Percentiles rank a stretch among this genome's conserved stretches.
phyloP scores from a whole-genome alignment of 2,113 vertebrate species.

The Callospermophilus lateralis region DNA sequence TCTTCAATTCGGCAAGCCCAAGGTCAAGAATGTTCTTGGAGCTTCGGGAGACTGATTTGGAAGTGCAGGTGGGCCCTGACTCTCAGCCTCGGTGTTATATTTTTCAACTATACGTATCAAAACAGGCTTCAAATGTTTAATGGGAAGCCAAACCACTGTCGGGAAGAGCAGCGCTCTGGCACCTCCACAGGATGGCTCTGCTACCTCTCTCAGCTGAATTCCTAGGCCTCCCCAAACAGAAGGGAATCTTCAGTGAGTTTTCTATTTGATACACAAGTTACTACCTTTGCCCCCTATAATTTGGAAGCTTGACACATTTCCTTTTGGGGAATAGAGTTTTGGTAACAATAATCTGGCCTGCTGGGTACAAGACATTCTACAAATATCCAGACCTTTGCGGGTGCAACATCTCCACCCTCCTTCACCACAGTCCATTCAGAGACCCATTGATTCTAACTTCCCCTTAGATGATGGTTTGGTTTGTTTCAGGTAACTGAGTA shows the following conservation, averaged over 20 bases:
- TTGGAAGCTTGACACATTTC: background rate
- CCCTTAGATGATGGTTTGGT: background rate
- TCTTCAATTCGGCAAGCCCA: background rate
- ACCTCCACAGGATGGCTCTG: background rate
- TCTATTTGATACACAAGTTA: background rate
- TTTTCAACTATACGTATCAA: background rate
- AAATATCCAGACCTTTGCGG: background rate
- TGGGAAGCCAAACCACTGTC: background rate
- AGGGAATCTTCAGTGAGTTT: background rate
- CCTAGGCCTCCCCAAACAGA: background rate
- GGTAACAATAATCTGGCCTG: background rate
- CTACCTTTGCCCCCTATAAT: background rate
- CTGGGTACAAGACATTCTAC: background rate
- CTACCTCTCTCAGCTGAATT: background rate
- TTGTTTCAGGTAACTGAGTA: slow-evolving; percentile 2
- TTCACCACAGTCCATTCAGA: background rate
- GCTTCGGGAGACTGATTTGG: background rate
- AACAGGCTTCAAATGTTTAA: background rate
- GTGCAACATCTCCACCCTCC: too few relatives aligned
- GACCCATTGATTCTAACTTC: background rate
- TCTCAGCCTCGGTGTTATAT: background rate
- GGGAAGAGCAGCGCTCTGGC: fast-evolving
- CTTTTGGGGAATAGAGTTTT: background rate
- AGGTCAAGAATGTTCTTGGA: background rate
- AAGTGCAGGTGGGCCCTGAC: background rate